Base-by-base conservation (phyloP, 2,113 vertebrate genomes). In the Odocoileus hemionus region DNA sequence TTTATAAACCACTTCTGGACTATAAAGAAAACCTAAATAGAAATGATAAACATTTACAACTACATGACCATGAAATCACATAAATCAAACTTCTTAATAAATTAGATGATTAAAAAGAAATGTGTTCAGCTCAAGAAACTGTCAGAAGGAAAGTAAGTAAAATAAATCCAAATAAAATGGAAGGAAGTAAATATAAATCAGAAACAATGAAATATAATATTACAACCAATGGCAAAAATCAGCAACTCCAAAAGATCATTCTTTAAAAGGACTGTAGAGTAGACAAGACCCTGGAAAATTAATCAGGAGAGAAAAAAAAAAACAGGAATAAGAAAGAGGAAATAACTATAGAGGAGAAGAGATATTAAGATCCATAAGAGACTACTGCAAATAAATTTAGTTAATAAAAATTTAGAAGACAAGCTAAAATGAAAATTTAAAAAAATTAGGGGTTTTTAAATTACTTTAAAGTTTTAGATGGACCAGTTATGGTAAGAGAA, bases 81-180 rank as follows among this genome's bases (percentile, higher is more conserved):
- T 21, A 39, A 61, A 85, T 26, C 12, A 80, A 89, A 17, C 23
- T 23, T 89, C 52, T 88, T 79, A 85, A 74, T 36, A 87, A 83
- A 43, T 78, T 58, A 79, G 25, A 95, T 82, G 54, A 61, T 70
- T 80, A 90, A 86, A 90, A 95, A 5, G 30, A 84, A 25, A 11
- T 36, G 50, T 82, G 11, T 85, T 95, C 45, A 52, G 43, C 16
- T 95, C 19, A 86, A 57, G 94, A 86, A 89, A 57, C 17, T 78
- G 6, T 45, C 55, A 91, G 47, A 94, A 95, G 43, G n/a, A 95
- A 97, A 83, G 67, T 70, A 39, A 70, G 64, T 47, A 94, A 96
- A 94, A 84, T 74, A 89, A 84, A 87, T 47, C 3, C 23, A 93
- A 95, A 61, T 85, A 47, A 85, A 94, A 45, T 47, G 8, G 19